These are phyloP conservation scores for Calosoma granatense DNA, from an alignment of 1,140 invertebrate genomes.

Conservation along the genomic window DNA sequence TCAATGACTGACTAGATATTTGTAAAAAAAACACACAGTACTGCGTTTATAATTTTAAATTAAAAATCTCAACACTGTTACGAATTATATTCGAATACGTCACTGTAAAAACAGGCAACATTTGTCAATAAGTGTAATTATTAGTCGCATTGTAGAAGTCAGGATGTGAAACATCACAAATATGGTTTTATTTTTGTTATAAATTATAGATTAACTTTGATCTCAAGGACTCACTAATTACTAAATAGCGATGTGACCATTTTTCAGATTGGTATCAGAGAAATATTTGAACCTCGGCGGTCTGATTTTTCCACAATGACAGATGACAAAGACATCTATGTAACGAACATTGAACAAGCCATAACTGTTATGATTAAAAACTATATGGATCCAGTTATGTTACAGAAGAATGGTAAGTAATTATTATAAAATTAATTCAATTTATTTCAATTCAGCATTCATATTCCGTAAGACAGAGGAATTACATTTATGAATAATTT, in stretches of 20 bases:
- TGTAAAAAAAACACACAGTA: no score
- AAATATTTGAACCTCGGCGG: constrained; percentile 65
- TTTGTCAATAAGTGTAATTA: no score
- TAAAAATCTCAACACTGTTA: no score
- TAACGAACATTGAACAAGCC: constrained; percentile 69
- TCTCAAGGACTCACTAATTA: background rate
- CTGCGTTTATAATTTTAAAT: no score
- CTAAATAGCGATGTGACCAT: constrained; percentile 7
- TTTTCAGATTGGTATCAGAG: constrained; percentile 57
- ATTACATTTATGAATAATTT: no score
- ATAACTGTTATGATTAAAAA: constrained; percentile 70
- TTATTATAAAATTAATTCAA: constrained; percentile 12
- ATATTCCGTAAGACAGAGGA: no score
- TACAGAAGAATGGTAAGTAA: constrained; percentile 42
- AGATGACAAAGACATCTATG: constrained; percentile 56
- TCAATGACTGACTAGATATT: no score
- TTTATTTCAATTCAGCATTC: background rate
- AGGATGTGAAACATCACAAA: background rate
- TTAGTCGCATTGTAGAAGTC: no score
- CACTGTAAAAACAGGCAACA: no score
- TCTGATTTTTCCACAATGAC: constrained; percentile 69
- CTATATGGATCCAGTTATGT: constrained; percentile 47
- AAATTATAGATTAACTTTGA: background rate
- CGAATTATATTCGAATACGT: no score
- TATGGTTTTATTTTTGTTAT: no score